These are phyloP conservation scores for Nycticryphes semicollaris DNA, from an alignment of 2,113 vertebrate genomes.

Conservation along the genomic window DNA sequence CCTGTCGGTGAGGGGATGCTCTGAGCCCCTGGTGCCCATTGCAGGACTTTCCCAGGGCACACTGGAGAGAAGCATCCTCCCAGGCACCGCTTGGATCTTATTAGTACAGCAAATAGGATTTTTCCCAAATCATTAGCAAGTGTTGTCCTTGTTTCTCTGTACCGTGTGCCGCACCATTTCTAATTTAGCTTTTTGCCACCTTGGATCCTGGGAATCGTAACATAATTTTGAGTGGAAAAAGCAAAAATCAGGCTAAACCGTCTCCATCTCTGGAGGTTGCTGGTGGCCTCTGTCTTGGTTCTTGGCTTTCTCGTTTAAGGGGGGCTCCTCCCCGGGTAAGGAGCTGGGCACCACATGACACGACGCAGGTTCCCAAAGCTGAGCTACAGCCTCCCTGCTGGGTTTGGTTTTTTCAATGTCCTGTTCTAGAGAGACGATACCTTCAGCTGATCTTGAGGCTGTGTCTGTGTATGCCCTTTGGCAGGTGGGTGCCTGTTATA, in stretches of 20 bases:
- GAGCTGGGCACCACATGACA: neutral
- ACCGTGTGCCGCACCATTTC: neutral
- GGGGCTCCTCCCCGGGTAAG: rapidly evolving
- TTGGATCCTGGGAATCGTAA: neutral
- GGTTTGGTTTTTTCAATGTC: neutral
- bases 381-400: neutral
- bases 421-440: neutral
- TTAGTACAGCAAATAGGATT: neutral
- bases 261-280: neutral
- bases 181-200: neutral
- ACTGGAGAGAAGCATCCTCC: neutral
- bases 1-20: rapidly evolving
- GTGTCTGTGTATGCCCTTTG: neutral
- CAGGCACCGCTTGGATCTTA: rapidly evolving
- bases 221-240: neutral
- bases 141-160: neutral
- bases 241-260: neutral
- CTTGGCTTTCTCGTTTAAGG: neutral
- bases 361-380: neutral
- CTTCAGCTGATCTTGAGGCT: neutral
- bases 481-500: rapidly evolving
- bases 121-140: neutral
- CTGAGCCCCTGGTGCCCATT: neutral
- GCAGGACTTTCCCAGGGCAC: neutral
- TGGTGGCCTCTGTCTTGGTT: neutral